Conservation (phyloP, 1,140 invertebrate genomes). For the Drosophila lacteicornis region DNA sequence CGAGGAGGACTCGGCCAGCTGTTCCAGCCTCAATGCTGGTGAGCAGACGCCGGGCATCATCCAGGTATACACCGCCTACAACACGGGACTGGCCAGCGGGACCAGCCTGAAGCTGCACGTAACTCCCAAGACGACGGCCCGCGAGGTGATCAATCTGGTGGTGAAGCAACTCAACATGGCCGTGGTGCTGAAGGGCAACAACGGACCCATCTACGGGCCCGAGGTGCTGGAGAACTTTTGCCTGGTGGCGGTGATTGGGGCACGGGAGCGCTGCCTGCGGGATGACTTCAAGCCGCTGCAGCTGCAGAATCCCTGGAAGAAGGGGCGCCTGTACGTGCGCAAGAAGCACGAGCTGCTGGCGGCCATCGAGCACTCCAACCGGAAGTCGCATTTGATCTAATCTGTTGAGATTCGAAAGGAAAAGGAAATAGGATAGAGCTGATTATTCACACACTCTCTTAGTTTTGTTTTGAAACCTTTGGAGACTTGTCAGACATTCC, state of each 20-base stretch:
- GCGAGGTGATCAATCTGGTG: conserved; percentile 97
- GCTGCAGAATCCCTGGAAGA: conserved; percentile 97
- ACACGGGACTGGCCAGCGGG: conserved; percentile 95
- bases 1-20: conserved; percentile 77
- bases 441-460: conserved; percentile 3
- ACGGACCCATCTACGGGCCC: conserved; percentile 93
- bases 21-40: conserved; percentile 64
- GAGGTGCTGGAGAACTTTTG: conserved; percentile 94
- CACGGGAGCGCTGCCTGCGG: conserved; percentile 94
- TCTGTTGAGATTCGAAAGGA: not conserved
- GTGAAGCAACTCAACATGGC: conserved; percentile 98
- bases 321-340: conserved; percentile 95
- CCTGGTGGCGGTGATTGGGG: conserved; percentile 96
- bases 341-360: conserved; percentile 95
- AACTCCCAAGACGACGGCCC: conserved; percentile 94
- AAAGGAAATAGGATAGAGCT: not conserved
- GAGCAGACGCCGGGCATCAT: conserved; percentile 86
- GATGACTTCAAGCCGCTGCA: conserved; percentile 97
- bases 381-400: conserved; percentile 87
- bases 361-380: conserved; percentile 93
- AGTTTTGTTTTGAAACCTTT: conserved; percentile 6
- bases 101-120: conserved; percentile 97
- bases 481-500: conserved; percentile 5
- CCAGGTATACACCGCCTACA: conserved; percentile 97
- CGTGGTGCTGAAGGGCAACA: conserved; percentile 90